These are phyloP conservation scores for Aplocera efformata DNA, from an alignment of 2,888 invertebrate species.

Conservation along the genomic window DNA sequence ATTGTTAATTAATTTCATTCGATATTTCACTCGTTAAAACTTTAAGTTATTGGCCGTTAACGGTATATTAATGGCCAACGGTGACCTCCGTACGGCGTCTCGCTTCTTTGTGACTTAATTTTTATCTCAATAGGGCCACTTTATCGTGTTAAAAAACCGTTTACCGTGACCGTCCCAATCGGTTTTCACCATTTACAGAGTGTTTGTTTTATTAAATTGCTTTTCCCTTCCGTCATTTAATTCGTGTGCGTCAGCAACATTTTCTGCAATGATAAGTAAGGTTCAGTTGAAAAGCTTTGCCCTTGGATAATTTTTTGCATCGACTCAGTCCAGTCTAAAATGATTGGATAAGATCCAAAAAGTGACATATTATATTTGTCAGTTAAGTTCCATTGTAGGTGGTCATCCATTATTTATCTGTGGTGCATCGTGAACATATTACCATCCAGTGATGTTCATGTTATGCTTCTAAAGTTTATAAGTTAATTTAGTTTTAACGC, in stretches of 20 bases:
- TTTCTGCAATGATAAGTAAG: constrained; percentile 38
- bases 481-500: too few species aligned
- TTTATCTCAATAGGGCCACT: constrained; percentile 47
- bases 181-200: constrained; percentile 51
- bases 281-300: too few species aligned
- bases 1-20: constrained; percentile 54
- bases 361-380: constrained; percentile 7
- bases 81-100: constrained; percentile 49
- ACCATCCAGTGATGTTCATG: constrained; percentile 20
- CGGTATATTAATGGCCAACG: constrained; percentile 55
- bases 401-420: constrained; percentile 32
- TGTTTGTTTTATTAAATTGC: constrained; percentile 46
- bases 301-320: constrained; percentile 15
- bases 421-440: constrained; percentile 31
- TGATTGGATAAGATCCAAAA: constrained; percentile 10
- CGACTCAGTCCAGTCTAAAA: constrained; percentile 6
- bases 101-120: constrained; percentile 50
- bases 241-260: constrained; percentile 34
- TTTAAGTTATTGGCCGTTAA: constrained; percentile 56
- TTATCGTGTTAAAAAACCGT: constrained; percentile 40
- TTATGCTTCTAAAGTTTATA: constrained; percentile 19
- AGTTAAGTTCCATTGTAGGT: too few species aligned
- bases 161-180: constrained; percentile 41
- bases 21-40: constrained; percentile 60
- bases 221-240: constrained; percentile 47